phyloP scores from a whole-genome alignment of 2,888 invertebrate species.

The Tenthredo scrophulariae region DNA sequence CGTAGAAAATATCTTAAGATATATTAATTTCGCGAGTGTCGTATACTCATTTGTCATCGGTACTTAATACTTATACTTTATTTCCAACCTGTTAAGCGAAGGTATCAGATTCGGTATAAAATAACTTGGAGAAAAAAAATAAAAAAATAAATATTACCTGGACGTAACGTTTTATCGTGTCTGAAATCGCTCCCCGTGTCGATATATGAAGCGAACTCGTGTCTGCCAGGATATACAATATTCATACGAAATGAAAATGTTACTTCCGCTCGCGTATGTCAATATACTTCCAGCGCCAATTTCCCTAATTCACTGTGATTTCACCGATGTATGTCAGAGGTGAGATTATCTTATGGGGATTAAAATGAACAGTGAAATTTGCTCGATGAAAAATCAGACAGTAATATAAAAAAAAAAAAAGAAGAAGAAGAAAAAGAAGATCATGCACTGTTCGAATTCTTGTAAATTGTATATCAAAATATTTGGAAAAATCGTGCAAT shows the following conservation, averaged over 20 bases:
- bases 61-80: no score
- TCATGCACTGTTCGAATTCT: not conserved
- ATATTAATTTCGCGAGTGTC: no score
- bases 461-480: not conserved
- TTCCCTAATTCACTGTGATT: conserved; percentile 34
- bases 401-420: not conserved
- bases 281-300: conserved; percentile 1
- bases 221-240: not conserved
- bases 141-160: no score
- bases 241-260: conserved; percentile 25
- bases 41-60: no score
- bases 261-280: conserved; percentile 13
- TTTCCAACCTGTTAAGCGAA: no score
- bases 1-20: no score
- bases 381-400: not conserved
- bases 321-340: not conserved
- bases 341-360: not conserved
- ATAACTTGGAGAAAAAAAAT: no score
- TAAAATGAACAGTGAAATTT: not conserved
- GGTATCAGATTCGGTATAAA: no score
- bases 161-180: not conserved
- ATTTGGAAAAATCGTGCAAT: not conserved
- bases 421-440: not conserved
- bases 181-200: not conserved
- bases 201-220: conserved; percentile 11